Percentiles rank a stretch among this genome's conserved stretches.
These are phyloP conservation scores for Cartodere bifasciata DNA, from an alignment of 2,888 invertebrate species.

Conservation along the genomic window DNA sequence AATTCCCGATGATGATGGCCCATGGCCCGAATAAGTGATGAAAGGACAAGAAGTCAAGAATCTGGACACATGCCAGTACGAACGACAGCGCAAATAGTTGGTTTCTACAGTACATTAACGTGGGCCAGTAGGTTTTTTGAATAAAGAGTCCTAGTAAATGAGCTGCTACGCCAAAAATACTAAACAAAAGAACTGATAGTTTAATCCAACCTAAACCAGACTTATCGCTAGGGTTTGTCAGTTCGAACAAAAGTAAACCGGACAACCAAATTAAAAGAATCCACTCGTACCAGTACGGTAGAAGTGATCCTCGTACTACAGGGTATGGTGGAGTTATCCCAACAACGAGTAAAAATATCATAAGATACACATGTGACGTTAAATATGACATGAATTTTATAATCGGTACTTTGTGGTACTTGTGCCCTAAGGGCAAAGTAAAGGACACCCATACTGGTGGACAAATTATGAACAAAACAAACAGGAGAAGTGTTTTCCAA, in stretches of 20 bases:
- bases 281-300: slow-evolving; percentile 96
- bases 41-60: slow-evolving; percentile 94
- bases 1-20: slow-evolving; percentile 97
- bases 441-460: slow-evolving; percentile 95
- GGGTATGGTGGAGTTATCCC: slow-evolving; percentile 81
- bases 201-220: slow-evolving; percentile 94
- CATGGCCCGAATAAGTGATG: slow-evolving; percentile 99
- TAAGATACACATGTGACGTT: slow-evolving; percentile 95
- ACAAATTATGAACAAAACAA: slow-evolving; percentile 83
- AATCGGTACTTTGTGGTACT: slow-evolving; percentile 95
- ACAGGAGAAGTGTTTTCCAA: slow-evolving; percentile 86
- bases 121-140: slow-evolving; percentile 62
- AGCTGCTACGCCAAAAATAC: slow-evolving; percentile 80
- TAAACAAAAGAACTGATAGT: slow-evolving; percentile 71
- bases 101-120: slow-evolving; percentile 87
- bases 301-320: slow-evolving; percentile 61
- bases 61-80: slow-evolving; percentile 92
- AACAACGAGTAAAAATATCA: slow-evolving; percentile 81
- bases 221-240: slow-evolving; percentile 96
- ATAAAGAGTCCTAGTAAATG: slow-evolving; percentile 69
- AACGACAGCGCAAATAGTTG: slow-evolving; percentile 94
- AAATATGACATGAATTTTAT: slow-evolving; percentile 99
- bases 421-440: slow-evolving; percentile 88
- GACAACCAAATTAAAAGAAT: slow-evolving; percentile 88
- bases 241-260: slow-evolving; percentile 86